Conservation (phyloP, 2,888 invertebrate species). For the Brenthis daphne region DNA sequence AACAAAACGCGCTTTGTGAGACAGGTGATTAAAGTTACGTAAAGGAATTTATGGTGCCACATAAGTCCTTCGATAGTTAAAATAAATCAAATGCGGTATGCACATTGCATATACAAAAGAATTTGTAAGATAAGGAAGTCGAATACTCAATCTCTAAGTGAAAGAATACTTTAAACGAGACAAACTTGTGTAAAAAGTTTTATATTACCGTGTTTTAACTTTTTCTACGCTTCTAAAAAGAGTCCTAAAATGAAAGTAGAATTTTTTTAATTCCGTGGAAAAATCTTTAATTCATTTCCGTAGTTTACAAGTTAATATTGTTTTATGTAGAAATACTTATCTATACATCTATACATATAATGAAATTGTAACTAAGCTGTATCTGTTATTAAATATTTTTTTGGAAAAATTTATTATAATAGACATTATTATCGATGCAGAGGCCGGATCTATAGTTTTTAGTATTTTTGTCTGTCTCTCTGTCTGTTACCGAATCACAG, state of each 20-base stretch:
- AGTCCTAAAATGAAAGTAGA: conserved; percentile 28
- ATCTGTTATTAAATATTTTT: too few species aligned
- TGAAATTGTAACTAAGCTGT: too few species aligned
- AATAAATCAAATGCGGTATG: background rate
- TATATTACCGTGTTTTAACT: conserved; percentile 35
- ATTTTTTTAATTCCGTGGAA: conserved; percentile 37
- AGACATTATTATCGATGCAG: too few species aligned
- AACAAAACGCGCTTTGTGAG: conserved; percentile 19
- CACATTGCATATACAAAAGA: too few species aligned
- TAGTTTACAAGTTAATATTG: conserved; percentile 30
- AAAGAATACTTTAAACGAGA: conserved; percentile 25
- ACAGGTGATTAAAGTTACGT: conserved; percentile 18
- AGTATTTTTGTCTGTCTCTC: too few species aligned
- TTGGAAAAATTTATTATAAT: too few species aligned
- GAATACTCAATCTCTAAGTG: background rate
- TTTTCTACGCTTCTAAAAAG: conserved; percentile 32
- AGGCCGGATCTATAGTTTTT: too few species aligned
- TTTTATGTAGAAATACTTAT: conserved; percentile 11
- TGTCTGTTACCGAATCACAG: too few species aligned
- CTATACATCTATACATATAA: too few species aligned
- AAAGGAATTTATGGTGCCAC: conserved; percentile 5
- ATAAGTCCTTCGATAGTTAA: background rate
- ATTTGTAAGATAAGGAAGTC: too few species aligned
- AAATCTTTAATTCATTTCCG: conserved; percentile 35
- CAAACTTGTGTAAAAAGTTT: conserved; percentile 33